These are phyloP conservation scores for Zaprionus gabonicus DNA, from an alignment of 1,140 invertebrate genomes.

Conservation along the genomic window DNA sequence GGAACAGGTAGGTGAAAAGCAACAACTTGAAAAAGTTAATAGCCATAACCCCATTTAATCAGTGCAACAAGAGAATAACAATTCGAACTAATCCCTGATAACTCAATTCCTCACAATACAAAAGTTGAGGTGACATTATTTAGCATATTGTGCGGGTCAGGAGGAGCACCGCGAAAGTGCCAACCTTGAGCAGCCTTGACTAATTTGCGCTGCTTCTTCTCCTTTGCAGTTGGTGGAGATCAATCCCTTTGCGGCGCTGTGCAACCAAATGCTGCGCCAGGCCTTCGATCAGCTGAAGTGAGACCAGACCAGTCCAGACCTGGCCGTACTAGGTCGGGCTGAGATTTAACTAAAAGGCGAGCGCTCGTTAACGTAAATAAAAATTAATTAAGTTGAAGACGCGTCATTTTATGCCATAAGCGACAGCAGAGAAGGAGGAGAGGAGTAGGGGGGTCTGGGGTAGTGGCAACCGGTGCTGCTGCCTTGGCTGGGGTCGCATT, in stretches of 20 bases:
- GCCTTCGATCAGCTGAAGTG: conserved; percentile 82
- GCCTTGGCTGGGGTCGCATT: conserved; percentile 34
- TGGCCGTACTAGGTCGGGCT: conserved; percentile 24
- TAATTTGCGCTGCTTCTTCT: conserved; percentile 31
- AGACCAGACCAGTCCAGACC: conserved; percentile 12
- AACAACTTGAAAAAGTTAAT: neutral
- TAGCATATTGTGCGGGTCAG: neutral
- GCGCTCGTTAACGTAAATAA: conserved; percentile 74
- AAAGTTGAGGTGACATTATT: neutral
- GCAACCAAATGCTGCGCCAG: conserved; percentile 95
- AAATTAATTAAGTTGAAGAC: conserved; percentile 75
- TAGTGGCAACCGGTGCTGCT: conserved; percentile 30
- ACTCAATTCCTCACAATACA: too few relatives aligned
- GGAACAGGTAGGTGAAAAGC: conserved; percentile 85
- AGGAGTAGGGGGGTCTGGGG: neutral
- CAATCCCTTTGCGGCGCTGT: conserved; percentile 94
- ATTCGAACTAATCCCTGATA: too few relatives aligned
- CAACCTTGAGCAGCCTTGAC: neutral
- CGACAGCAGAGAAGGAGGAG: neutral
- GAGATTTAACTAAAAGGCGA: conserved; percentile 63
- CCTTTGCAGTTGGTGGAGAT: conserved; percentile 88
- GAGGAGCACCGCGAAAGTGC: neutral
- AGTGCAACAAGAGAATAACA: too few relatives aligned
- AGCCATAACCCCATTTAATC: too few relatives aligned
- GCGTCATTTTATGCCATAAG: conserved; percentile 68